Base-by-base conservation (phyloP, 1,140 invertebrate genomes). In the Lethrus apterus region DNA sequence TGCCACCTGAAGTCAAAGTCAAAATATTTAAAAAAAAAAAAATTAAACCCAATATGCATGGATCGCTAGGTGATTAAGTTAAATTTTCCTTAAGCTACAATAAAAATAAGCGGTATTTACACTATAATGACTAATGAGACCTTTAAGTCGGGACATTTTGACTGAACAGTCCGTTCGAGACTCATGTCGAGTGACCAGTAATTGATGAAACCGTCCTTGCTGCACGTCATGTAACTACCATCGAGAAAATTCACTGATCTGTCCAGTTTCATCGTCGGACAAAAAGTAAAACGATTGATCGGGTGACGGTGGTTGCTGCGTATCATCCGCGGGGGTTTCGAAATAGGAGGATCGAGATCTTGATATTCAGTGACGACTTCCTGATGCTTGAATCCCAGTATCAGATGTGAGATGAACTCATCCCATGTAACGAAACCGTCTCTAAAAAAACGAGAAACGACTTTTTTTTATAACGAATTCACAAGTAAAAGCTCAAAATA, bases 171-270 rank as follows among this genome's bases (percentile, higher is more conserved):
- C 31, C 75, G 65, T 52, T 80, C 66, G 4, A 76, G 66, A 20
- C 72, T 64, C 61, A 84, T 73, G 57, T 82, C 75, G 11, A 81
- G 57, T 0, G 77, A 74, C 81, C 81, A 85, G 60, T 78, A 82
- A 63, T 81, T 80, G 50, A 84, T 72, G 45, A 70, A 66, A n/a
- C 81, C 81, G 52, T 84, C 80, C 49, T 72, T 72, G 47, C 79
- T 82, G 1, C 73, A 73, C 0, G 81, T 83, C 41, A 84, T 62
- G 57, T 81, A 83, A 52, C 67, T 73, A 8, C 81, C 81, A 48
- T 75, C 74, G 29, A 72, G 67, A 44, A 74, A 72, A 50, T 69
- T 70, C 11, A 62, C 69, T 15, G 54, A 69, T 48, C 73, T 65
- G 50, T 78, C 69, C 67, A 51, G 44, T 33, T 46, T 68, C 54